Evolutionary conservation across 2,888 invertebrate species (phyloP), one percentile per base, ranked within the genome.

Genomic region (Diaprepes abbreviatus): DNA sequence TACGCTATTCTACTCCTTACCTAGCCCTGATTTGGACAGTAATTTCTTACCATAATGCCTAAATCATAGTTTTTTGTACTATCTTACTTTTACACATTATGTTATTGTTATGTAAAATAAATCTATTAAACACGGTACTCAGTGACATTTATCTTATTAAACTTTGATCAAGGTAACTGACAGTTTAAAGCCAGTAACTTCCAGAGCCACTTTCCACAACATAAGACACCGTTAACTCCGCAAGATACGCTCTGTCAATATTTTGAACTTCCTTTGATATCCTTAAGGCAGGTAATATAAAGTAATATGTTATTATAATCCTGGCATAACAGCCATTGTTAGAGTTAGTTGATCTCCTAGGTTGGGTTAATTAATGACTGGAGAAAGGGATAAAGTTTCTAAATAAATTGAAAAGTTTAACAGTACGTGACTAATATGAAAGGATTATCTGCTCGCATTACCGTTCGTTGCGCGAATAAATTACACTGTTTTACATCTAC

Each of bases 281-380:
- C 19, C 43, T 21, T 43, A 19, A 19, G 43, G 17, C 43, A 43
- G 19, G 19, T 43, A 19, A 21, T n/a, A 19, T 43, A 19, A 43
- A 17, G 19, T 43, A 43, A 19, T 43, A 43, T 19, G 43, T 43
- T 40, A 14, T 36, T 40, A n/a, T 43, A 43, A 43, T 43, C 43
- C 43, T 43, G 43, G n/a, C 21, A 21, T 17, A 36, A 36, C 36
- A 36, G 43, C 43, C n/a, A 43, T 43, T 43, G 21, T 43, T 43
- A 21, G 19, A 19, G 10, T 43, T 5, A 19, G 43, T 43, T 43
- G 19, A 43, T 43, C 43, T 43, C 3, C 43, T 43, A 10, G 43
- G 21, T n/a, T 2, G 21, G n/a, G 43, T 43, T 40, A 43, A 43
- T 43, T 43, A 43, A 43, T 43, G 19, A 43, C 21, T 43, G 19